phyloP scores from a whole-genome alignment of 2,113 vertebrate genomes.

The Recurvirostra avosetta region DNA sequence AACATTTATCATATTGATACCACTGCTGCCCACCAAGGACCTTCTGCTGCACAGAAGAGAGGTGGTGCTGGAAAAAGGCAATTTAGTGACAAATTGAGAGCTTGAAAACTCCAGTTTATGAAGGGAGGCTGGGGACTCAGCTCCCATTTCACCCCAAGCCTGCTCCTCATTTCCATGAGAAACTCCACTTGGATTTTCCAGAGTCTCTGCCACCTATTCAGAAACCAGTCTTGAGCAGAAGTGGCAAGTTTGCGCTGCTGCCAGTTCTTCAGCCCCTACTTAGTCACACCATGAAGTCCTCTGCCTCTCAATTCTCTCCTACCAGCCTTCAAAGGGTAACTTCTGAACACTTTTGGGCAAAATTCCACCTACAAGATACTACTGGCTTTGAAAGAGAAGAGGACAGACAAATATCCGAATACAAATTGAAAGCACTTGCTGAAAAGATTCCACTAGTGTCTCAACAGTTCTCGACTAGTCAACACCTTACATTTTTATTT shows the following conservation, averaged over 20 bases:
- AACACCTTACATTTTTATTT: neutral
- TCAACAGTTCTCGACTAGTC: neutral
- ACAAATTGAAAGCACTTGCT: constrained; percentile 31
- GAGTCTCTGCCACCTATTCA: neutral
- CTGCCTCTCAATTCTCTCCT: neutral
- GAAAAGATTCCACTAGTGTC: neutral
- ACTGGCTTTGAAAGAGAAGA: constrained; percentile 8
- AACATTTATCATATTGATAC: neutral
- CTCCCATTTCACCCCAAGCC: neutral
- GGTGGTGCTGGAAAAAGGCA: neutral
- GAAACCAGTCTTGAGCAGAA: neutral
- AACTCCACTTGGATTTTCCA: constrained; percentile 9
- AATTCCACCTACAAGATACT: neutral
- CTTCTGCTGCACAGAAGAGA: neutral
- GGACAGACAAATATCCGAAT: neutral
- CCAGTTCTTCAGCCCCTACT: neutral
- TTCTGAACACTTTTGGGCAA: neutral
- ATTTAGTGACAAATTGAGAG: neutral
- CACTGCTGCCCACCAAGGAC: neutral
- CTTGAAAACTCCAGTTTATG: neutral
- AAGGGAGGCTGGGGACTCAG: neutral
- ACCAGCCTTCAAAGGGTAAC: neutral
- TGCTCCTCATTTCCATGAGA: neutral
- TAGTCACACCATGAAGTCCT: neutral
- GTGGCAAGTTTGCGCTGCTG: neutral